Evolutionary conservation across 1,140 invertebrate species (phyloP), one percentile per base, ranked within the genome.

Genomic region (Neodiprion lecontei): DNA sequence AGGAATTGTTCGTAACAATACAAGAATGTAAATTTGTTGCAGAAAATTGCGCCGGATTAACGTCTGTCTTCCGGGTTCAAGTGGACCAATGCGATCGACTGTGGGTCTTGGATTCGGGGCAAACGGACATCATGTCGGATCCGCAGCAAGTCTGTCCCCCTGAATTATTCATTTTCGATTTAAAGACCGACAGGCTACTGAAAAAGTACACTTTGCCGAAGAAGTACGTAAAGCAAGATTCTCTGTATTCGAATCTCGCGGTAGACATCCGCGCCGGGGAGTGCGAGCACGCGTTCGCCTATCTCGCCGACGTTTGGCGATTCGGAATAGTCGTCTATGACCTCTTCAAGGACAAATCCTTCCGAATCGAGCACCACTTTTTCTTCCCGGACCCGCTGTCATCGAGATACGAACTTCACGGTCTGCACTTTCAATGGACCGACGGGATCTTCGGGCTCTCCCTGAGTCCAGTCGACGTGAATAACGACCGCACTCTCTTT

Each of bases 391-490:
- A 96, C 79, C 95, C 95, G 0, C 76, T 95, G 3, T 91, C 93
- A 0, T 91, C 93, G 1, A 92, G 81, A 17, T 91, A 89, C 77
- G 91, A 92, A 17, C 78, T 94, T 0, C 93, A 95, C 75, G 93
- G 92, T 11, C 76, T 95, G 0, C 92, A 92, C 70, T 96, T 95
- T 80, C 92, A 94, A 79, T 96, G 95, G 94, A 90, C 93, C 1
- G 95, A 96, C 80, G 95, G 95, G 1, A 90, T 96, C 17, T 95
- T 96, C 80, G 94, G 94, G 0, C 87, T 95, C 77, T 91, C 94
- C 9, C 79, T 96, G 21, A 91, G 91, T 23, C 92, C 93, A 0
- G 72, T 90, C 0, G 87, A 92, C 69, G 80, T 90, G 8, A 81
- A 82, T n/a, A 77, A 85, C 8, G 91, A 95, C 21, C 87, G 92